phyloP scores from a whole-genome alignment of 2,113 vertebrate species.

The Lophura nycthemera region DNA sequence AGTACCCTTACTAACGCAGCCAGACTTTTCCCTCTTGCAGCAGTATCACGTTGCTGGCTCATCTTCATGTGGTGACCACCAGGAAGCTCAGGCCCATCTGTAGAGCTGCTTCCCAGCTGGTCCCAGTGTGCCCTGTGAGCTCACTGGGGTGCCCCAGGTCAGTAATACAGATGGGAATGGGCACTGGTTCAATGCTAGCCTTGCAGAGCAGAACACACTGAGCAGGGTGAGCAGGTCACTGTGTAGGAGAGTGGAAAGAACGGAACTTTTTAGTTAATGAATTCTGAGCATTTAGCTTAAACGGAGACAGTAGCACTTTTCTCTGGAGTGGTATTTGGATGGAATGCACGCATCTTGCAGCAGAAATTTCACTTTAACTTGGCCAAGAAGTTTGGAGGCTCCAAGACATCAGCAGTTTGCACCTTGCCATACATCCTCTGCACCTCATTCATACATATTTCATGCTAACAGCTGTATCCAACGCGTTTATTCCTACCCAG shows the following conservation, averaged over 20 bases:
- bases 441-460: accelerated
- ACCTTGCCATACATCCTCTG: accelerated
- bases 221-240: not conserved
- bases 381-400: not conserved
- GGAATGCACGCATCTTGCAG: no score
- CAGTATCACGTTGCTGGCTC: not conserved
- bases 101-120: not conserved
- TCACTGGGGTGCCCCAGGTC: not conserved
- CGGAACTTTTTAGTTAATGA: not conserved
- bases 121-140: accelerated
- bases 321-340: no score
- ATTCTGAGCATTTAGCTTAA: not conserved
- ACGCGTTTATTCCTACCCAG: accelerated
- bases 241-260: no score
- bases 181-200: not conserved
- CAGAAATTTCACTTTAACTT: not conserved
- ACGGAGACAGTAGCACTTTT: not conserved
- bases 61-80: accelerated
- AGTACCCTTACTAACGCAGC: not conserved
- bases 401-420: not conserved
- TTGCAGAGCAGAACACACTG: no score
- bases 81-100: not conserved
- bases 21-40: not conserved
- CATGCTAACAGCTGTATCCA: accelerated
- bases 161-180: not conserved